Conservation (phyloP, 2,113 vertebrate genomes). For the Pluvialis apricaria region DNA sequence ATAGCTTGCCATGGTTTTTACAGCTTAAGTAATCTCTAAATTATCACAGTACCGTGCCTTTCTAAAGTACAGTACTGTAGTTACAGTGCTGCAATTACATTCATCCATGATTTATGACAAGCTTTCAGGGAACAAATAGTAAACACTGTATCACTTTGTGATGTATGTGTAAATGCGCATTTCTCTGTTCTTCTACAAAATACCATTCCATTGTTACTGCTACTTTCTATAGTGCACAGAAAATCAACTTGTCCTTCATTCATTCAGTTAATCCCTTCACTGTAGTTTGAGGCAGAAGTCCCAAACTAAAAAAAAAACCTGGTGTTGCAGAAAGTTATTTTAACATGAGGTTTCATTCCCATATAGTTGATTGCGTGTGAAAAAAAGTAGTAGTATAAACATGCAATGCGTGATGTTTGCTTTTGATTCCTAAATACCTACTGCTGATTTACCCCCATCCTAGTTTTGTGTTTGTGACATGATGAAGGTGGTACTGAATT, state of each 20-base stretch:
- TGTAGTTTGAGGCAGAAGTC: background rate
- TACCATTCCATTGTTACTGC: background rate
- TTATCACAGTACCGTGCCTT: background rate
- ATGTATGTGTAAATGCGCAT: background rate
- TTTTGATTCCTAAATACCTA: background rate
- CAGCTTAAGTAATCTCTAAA: background rate
- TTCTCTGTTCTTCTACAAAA: background rate
- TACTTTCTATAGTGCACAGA: too few relatives aligned
- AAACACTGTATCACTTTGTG: background rate
- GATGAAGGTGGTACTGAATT: background rate
- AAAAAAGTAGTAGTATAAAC: background rate
- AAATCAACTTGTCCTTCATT: background rate
- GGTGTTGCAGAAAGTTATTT: background rate
- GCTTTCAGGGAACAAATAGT: background rate
- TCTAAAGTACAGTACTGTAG: background rate
- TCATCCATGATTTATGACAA: background rate
- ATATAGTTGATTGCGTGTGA: background rate
- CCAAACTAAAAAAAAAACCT: background rate
- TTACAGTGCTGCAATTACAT: background rate
- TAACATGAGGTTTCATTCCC: background rate
- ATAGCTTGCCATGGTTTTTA: background rate
- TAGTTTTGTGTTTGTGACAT: background rate
- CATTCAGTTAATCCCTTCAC: background rate
- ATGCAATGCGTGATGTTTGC: background rate
- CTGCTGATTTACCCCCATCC: background rate